Percentiles rank a stretch among this genome's conserved stretches.
These are phyloP conservation scores for Drosophila nasuta DNA, from an alignment of 1,140 invertebrate species.

Conservation along the genomic window DNA sequence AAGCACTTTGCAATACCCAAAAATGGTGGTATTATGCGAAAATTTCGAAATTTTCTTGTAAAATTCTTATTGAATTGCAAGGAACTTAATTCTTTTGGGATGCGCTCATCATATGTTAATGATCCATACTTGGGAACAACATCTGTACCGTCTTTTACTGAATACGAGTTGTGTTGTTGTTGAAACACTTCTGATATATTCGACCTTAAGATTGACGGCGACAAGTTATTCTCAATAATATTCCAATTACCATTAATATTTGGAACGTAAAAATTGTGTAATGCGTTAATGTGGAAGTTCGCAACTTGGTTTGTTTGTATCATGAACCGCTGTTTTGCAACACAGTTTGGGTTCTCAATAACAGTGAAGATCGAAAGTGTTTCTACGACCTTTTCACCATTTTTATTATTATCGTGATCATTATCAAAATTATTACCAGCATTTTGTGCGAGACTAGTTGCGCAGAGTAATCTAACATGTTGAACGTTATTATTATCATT, in stretches of 20 bases:
- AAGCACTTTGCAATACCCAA: slow-evolving; percentile 71
- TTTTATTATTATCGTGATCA: slow-evolving; percentile 19
- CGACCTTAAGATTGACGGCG: slow-evolving; percentile 13
- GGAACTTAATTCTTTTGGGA: slow-evolving; percentile 74
- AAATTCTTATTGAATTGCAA: slow-evolving; percentile 40
- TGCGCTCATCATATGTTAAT: slow-evolving; percentile 63
- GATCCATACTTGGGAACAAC: slow-evolving; percentile 80
- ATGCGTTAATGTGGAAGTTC: slow-evolving; percentile 75
- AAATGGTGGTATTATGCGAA: slow-evolving; percentile 47
- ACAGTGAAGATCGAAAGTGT: slow-evolving; percentile 45
- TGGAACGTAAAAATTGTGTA: slow-evolving; percentile 84
- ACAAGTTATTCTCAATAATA: slow-evolving; percentile 32
- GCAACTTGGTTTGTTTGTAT: slow-evolving; percentile 71
- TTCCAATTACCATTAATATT: slow-evolving; percentile 89
- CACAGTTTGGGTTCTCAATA: slow-evolving; percentile 76
- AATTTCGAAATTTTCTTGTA: slow-evolving; percentile 43
- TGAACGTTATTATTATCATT: slow-evolving; percentile 4
- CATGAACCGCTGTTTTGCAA: slow-evolving; percentile 75
- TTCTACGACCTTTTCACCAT: neutral
- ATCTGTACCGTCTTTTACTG: slow-evolving; percentile 64
- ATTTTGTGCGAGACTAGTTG: neutral
- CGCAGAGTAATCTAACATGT: neutral
- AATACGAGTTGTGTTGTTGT: slow-evolving; percentile 40
- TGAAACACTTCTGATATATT: slow-evolving; percentile 18
- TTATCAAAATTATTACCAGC: slow-evolving; percentile 5